Conservation (phyloP, 2,888 invertebrate species). For the Pristionchus fissidentatus region DNA sequence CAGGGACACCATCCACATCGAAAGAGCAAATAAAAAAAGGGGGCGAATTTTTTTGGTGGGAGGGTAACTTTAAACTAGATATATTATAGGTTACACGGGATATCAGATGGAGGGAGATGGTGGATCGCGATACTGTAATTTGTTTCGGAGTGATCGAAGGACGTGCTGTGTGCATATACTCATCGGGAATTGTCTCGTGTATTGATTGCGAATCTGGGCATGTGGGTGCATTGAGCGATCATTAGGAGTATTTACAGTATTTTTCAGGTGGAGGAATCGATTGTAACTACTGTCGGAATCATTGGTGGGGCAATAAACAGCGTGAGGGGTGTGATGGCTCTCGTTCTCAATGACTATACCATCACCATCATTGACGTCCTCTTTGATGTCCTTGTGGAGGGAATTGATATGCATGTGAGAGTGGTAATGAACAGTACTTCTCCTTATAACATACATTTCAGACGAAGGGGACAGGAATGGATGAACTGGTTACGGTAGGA, state of each 20-base stretch:
- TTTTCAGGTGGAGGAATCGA: background rate
- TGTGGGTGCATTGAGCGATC: background rate
- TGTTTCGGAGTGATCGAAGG: slow-evolving; percentile 4
- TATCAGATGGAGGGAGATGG: background rate
- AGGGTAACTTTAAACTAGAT: too few species aligned
- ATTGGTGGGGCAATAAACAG: background rate
- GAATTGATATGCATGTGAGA: background rate
- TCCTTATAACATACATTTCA: background rate
- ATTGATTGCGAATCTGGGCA: background rate
- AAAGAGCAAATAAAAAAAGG: too few species aligned
- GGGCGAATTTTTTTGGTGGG: too few species aligned
- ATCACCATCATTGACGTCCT: slow-evolving; percentile 14
- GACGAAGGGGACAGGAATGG: slow-evolving; percentile 2
- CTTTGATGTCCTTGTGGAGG: slow-evolving; percentile 13
- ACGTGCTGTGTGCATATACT: slow-evolving; percentile 8
- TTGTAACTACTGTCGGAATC: background rate
- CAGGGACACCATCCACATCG: too few species aligned
- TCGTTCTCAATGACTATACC: background rate
- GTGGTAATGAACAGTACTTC: background rate
- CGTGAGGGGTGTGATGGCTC: background rate
- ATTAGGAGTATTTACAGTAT: background rate
- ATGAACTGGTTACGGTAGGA: slow-evolving; percentile 43
- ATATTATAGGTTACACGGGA: background rate
- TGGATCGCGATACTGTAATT: background rate
- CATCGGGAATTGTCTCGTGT: slow-evolving; percentile 12